Evolutionary conservation across 2,113 vertebrate species (phyloP).

Genomic region (Paramormyrops kingsleyae): DNA sequence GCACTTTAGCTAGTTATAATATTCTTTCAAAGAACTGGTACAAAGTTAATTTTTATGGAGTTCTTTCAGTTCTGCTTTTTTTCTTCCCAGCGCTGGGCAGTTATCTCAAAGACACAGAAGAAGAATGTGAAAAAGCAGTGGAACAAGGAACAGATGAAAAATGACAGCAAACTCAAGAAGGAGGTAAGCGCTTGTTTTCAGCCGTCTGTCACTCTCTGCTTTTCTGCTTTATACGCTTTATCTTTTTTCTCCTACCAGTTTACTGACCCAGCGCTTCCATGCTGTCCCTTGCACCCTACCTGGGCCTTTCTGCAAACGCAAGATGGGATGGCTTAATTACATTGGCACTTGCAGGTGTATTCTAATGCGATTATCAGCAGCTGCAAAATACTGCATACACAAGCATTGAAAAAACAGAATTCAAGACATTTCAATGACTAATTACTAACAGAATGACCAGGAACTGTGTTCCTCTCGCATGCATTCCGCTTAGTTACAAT

Average conservation of each 20-base stretch:
- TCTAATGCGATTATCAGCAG: background rate
- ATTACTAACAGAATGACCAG: background rate
- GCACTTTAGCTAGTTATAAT: background rate
- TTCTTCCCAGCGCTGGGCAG: slow-evolving; percentile 1
- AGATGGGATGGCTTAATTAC: background rate
- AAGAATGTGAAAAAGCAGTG: slow-evolving; percentile 12
- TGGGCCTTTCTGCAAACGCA: background rate
- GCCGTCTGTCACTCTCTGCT: background rate
- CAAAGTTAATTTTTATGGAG: background rate
- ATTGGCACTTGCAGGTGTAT: background rate
- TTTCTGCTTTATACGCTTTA: background rate
- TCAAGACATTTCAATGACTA: background rate
- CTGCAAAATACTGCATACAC: background rate
- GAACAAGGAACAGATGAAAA: slow-evolving; percentile 5
- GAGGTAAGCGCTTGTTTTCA: background rate
- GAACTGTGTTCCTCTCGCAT: background rate
- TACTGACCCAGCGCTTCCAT: background rate
- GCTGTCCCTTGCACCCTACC: background rate
- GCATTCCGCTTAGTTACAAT: background rate
- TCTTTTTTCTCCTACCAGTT: background rate
- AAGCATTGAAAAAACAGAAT: background rate
- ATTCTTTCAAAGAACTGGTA: background rate
- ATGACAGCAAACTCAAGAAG: slow-evolving; percentile 5
- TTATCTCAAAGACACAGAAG: slow-evolving; percentile 14
- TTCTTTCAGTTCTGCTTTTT: background rate